Evolutionary conservation across 2,113 vertebrate species (phyloP).

Genomic region (Sylvia atricapilla): DNA sequence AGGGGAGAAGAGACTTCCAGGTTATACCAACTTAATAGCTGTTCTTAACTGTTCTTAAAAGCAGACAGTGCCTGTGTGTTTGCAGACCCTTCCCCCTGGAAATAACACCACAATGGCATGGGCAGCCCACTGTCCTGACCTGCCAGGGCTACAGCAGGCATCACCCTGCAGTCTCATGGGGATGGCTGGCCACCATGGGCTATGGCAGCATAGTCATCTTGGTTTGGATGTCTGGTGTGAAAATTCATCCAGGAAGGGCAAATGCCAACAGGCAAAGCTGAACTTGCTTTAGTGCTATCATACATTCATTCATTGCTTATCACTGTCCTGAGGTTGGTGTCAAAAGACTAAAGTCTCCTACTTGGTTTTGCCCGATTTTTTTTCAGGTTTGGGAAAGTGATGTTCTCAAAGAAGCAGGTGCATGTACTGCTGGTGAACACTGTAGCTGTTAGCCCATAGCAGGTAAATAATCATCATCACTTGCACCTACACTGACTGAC

Average conservation of each 20-base stretch:
- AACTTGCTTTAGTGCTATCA: background rate
- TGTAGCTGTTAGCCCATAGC: background rate
- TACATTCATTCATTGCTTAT: background rate
- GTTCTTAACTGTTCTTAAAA: background rate
- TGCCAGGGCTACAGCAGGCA: background rate
- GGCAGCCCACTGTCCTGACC: background rate
- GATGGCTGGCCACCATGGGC: background rate
- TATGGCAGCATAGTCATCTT: rapidly evolving
- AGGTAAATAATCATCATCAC: background rate
- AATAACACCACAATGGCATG: rapidly evolving
- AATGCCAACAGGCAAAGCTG: background rate
- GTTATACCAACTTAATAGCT: background rate
- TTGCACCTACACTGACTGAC: background rate
- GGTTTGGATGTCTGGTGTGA: background rate
- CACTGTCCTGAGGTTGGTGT: background rate
- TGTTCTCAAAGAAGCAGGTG: background rate
- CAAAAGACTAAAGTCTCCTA: background rate
- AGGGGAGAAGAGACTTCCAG: background rate
- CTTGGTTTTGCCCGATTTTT: background rate
- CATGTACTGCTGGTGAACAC: background rate
- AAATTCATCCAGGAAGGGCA: background rate
- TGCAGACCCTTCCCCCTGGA: background rate
- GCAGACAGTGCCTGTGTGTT: background rate
- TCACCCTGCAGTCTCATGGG: rapidly evolving
- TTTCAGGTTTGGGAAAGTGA: background rate